Base-by-base conservation (phyloP, 2,797 vertebrate genomes). In the Luscinia megarhynchos region DNA sequence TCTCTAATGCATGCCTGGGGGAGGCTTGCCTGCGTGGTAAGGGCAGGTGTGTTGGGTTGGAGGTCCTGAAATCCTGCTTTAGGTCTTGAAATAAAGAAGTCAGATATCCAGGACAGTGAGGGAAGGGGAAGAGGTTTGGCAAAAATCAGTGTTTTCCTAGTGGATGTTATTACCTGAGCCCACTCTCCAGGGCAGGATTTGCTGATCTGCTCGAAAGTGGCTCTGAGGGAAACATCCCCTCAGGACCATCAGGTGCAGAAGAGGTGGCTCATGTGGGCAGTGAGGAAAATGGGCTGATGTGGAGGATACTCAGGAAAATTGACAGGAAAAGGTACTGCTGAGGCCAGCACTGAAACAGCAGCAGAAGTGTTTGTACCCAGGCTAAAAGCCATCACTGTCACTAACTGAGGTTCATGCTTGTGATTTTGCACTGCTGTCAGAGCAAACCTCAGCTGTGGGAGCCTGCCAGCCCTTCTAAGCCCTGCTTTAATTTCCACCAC, bases 1-100 rank as follows among this genome's bases (percentile, higher is more conserved):
- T 69, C 93, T 92, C 86, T 84, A 67, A 90, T 34, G 61, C 41
- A 4, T n/a, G 74, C 63, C 64, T 45, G 55, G n/a, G n/a, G 90
- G 63, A 90, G 38, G 67, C 27, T 87, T 0, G 8, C 41, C 67
- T 64, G 84, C 5, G 0, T 29, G 38, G 9, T 50, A 55, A 68
- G 84, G 53, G 21, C 73, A 66, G 85, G 76, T 75, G 59, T 24
- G 68, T 32, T 58, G 79, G 51, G 23, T 74, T 62, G 59, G 79
- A 58, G 58, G 55, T 66, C 85, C 85, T 55, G 69, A 18, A 64
- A 3, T 84, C 68, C 87, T 78, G 55, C 43, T 69, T 73, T 14
- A 59, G 48, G 29, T 26, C 13, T 38, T 34, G 26, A 10, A 62
- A 32, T 36, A 34, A 76, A 73, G 51, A 40, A 76, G 13, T 11